Conservation (phyloP, 1,140 invertebrate species). For the Psilanteris sp. region DNA sequence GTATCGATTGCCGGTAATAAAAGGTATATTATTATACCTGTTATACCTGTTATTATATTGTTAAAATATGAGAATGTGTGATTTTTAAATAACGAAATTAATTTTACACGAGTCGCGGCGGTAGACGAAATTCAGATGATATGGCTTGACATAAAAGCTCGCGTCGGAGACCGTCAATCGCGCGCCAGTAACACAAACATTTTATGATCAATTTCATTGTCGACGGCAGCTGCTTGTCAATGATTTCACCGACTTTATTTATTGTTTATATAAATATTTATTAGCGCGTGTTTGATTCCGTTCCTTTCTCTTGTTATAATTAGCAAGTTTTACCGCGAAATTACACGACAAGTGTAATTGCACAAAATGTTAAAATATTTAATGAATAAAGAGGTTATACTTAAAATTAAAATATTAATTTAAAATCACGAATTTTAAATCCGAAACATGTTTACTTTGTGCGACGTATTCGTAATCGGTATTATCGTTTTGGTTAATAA, state of each 20-base stretch:
- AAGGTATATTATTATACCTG: constrained; percentile 8
- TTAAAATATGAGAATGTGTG: constrained; percentile 8
- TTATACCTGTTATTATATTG: no score
- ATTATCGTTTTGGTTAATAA: no score
- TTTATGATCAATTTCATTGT: constrained; percentile 19
- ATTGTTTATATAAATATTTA: constrained; percentile 34
- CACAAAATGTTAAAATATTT: no score
- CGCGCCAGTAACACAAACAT: background rate
- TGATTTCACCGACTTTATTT: constrained; percentile 15
- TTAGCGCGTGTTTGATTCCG: background rate
- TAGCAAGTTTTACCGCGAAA: no score
- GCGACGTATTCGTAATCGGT: no score
- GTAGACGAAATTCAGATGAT: constrained; percentile 25
- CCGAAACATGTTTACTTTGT: no score
- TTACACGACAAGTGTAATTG: no score
- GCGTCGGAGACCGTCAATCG: background rate
- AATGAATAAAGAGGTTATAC: no score
- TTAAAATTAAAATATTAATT: no score
- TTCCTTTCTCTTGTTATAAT: no score
- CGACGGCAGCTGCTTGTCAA: constrained; percentile 25
- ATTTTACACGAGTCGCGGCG: constrained; percentile 20
- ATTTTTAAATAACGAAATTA: constrained; percentile 23
- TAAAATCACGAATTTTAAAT: no score
- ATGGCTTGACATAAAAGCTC: constrained; percentile 5
- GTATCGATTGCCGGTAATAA: constrained; percentile 23